Evolutionary conservation across 1,140 invertebrate genomes (phyloP).

Genomic region (Anthonomus grandis): DNA sequence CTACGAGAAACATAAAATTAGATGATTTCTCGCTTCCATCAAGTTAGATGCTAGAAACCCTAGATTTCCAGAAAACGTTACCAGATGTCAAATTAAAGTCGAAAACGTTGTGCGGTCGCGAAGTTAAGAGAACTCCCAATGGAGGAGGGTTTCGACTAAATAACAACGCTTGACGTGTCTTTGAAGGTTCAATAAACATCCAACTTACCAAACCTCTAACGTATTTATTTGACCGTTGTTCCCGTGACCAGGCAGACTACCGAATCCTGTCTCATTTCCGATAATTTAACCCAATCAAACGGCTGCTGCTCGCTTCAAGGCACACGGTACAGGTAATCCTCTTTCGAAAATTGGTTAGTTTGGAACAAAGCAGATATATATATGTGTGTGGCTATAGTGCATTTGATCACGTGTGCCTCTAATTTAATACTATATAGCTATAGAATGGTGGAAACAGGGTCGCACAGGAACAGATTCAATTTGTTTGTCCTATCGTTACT

Average conservation of each 20-base stretch:
- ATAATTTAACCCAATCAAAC: conserved; percentile 18
- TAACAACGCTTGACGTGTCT: background rate
- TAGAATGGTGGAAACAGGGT: conserved; percentile 16
- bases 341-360: conserved; percentile 6
- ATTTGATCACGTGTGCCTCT: conserved; percentile 23
- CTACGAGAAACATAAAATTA: too few relatives aligned
- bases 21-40: too few relatives aligned
- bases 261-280: conserved; percentile 6
- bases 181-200: background rate
- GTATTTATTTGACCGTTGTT: background rate
- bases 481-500: background rate
- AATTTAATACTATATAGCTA: conserved; percentile 28
- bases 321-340: conserved; percentile 16
- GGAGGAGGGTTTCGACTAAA: too few relatives aligned
- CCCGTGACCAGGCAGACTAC: background rate
- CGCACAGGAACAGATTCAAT: background rate
- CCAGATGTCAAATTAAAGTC: too few relatives aligned
- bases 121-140: too few relatives aligned
- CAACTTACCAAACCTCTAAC: background rate
- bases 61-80: too few relatives aligned
- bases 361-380: conserved; percentile 19
- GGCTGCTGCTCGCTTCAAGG: conserved; percentile 1
- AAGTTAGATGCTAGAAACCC: too few relatives aligned
- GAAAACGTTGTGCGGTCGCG: too few relatives aligned
- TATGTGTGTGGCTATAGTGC: too few relatives aligned